These are phyloP conservation scores for Tyto alba DNA, from an alignment of 2,113 vertebrate genomes.

Conservation along the genomic window DNA sequence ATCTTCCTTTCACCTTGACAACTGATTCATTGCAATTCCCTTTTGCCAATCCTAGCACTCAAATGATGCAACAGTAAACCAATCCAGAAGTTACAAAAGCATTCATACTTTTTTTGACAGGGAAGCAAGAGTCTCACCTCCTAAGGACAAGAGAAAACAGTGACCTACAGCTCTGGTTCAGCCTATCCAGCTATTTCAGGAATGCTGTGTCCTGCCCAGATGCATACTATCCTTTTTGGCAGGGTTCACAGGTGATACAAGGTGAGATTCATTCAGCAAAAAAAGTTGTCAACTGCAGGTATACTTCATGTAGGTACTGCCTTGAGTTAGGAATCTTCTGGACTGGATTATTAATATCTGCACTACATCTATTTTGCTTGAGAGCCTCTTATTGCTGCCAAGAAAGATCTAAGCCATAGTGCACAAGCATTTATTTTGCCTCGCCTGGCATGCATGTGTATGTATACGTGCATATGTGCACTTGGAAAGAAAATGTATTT, in stretches of 20 bases:
- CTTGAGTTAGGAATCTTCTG: neutral
- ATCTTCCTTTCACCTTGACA: neutral
- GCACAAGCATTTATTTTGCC: neutral
- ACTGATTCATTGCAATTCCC: neutral
- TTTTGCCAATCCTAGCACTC: neutral
- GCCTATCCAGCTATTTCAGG: neutral
- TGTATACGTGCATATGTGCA: neutral
- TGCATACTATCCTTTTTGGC: neutral
- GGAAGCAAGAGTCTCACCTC: neutral
- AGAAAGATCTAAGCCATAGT: neutral
- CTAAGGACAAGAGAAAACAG: neutral
- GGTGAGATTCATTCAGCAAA: neutral
- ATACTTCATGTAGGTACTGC: neutral
- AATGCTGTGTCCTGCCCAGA: neutral
- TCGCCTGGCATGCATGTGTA: neutral
- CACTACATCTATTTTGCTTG: neutral
- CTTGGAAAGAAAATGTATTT: neutral
- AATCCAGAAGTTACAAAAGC: neutral
- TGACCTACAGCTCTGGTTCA: neutral
- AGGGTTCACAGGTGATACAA: neutral
- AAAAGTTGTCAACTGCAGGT: neutral
- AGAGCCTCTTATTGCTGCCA: neutral
- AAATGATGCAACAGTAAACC: neutral
- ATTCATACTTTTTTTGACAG: neutral
- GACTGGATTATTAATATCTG: neutral